Conservation (phyloP, 2,888 invertebrate species). For the Glaucopsyche alexis region DNA sequence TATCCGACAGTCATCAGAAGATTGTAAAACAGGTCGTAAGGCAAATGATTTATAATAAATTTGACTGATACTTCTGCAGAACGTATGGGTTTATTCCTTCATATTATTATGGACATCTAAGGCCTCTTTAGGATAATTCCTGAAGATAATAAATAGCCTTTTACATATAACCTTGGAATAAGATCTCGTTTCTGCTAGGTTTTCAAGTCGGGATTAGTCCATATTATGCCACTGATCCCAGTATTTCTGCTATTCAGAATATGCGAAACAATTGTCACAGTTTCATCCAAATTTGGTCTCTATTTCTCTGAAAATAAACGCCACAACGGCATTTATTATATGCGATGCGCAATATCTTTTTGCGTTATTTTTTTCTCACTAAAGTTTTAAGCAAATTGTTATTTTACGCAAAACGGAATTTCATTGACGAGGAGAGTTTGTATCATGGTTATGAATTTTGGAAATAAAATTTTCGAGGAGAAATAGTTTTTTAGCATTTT, state of each 20-base stretch:
- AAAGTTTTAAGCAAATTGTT: conserved; percentile 57
- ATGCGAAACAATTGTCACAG: conserved; percentile 44
- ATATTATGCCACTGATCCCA: not conserved
- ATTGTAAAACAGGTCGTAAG: too few relatives aligned
- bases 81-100: too few relatives aligned
- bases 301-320: conserved; percentile 49
- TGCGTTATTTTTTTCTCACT: conserved; percentile 61
- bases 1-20: not conserved
- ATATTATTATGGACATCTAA: too few relatives aligned
- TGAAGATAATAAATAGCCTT: not conserved
- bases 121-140: too few relatives aligned
- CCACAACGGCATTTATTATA: conserved; percentile 36
- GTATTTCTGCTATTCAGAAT: conserved; percentile 45
- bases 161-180: conserved; percentile 2
- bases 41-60: too few relatives aligned
- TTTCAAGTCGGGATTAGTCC: not conserved
- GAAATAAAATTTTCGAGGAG: too few relatives aligned
- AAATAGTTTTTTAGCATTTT: too few relatives aligned
- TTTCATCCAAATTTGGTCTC: conserved; percentile 48
- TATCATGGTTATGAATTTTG: not conserved
- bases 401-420: conserved; percentile 60
- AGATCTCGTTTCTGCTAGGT: not conserved
- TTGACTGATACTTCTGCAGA: too few relatives aligned
- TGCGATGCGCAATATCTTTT: conserved; percentile 48
- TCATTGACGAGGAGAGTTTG: not conserved